Conservation (phyloP, 2,888 invertebrate genomes). For the Ctena decussata region DNA sequence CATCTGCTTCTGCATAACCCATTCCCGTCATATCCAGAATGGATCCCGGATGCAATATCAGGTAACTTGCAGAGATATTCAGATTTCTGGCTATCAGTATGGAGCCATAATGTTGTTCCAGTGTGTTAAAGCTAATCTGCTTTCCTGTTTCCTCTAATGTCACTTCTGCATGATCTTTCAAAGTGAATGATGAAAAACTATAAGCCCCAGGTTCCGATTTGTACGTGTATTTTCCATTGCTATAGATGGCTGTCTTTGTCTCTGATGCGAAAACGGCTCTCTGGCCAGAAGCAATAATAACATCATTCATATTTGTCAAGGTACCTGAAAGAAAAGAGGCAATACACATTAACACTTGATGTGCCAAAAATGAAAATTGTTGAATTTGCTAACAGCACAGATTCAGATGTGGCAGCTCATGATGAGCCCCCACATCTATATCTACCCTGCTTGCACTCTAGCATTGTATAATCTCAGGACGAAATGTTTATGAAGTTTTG, state of each 20-base stretch:
- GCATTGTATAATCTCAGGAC: too few species aligned
- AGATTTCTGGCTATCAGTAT: constrained; percentile 66
- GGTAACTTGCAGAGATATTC: constrained; percentile 66
- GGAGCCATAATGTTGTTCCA: constrained; percentile 75
- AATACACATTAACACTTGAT: too few species aligned
- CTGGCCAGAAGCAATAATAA: constrained; percentile 75
- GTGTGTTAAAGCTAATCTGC: constrained; percentile 58
- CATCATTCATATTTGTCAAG: constrained; percentile 70
- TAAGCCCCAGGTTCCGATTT: constrained; percentile 71
- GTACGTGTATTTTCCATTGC: constrained; percentile 57
- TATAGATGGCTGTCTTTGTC: constrained; percentile 68
- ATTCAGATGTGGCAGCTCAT: too few species aligned
- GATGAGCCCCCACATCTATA: too few species aligned
- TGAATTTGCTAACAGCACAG: too few species aligned
- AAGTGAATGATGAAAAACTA: constrained; percentile 72
- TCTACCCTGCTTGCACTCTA: too few species aligned
- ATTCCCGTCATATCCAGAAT: constrained; percentile 67
- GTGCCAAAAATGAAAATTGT: too few species aligned
- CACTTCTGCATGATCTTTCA: constrained; percentile 72
- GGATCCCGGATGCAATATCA: constrained; percentile 75
- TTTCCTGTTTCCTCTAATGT: constrained; percentile 66
- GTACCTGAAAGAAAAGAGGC: constrained; percentile 75
- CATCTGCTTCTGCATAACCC: constrained; percentile 66
- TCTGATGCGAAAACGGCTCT: constrained; percentile 68
- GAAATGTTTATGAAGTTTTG: too few species aligned